Conservation (phyloP, 2,888 invertebrate genomes). For the Geophilus truncorum region DNA sequence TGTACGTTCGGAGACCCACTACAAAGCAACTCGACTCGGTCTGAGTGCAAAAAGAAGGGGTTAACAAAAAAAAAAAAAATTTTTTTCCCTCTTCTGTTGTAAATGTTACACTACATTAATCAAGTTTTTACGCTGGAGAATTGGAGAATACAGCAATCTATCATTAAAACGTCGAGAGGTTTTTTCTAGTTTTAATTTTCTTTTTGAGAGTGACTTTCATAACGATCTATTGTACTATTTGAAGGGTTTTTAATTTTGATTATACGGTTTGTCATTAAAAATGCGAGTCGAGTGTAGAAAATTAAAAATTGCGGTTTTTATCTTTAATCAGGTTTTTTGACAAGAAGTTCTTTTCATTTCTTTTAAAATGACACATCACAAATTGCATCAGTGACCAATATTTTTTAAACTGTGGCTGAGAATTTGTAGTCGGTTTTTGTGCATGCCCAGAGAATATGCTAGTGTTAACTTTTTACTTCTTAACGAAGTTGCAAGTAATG, state of each 20-base stretch:
- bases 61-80: not conserved
- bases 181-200: not conserved
- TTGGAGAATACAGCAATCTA: not conserved
- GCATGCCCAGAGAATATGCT: too few relatives aligned
- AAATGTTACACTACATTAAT: not conserved
- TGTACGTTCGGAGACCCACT: not conserved
- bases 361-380: too few relatives aligned
- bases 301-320: too few relatives aligned
- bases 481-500: too few relatives aligned
- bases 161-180: not conserved
- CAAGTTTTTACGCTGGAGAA: not conserved
- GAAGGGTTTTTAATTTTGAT: not conserved
- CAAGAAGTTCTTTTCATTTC: too few relatives aligned
- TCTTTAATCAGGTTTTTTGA: too few relatives aligned
- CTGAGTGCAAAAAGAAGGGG: not conserved
- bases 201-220: constrained; percentile 17
- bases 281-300: not conserved
- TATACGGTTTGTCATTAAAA: not conserved
- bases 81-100: not conserved
- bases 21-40: not conserved
- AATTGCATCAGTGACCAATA: too few relatives aligned
- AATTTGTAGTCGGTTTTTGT: too few relatives aligned
- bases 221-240: constrained; percentile 7
- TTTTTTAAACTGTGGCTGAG: too few relatives aligned
- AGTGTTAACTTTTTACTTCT: too few relatives aligned